Percentiles rank a stretch among this genome's conserved stretches.
phyloP scores from a whole-genome alignment of 2,888 invertebrate genomes.

The Platycheirus rosarum region DNA sequence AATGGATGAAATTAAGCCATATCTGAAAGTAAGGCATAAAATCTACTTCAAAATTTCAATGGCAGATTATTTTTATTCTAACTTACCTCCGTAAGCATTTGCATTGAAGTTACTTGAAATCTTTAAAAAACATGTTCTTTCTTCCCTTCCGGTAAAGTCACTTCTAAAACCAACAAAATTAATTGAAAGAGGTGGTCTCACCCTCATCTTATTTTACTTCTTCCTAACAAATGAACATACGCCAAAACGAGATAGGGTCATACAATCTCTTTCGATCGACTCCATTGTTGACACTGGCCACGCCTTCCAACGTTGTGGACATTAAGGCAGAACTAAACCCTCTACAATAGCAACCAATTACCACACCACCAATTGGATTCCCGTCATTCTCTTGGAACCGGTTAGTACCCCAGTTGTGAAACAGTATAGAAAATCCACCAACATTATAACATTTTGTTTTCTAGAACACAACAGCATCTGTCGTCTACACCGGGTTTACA shows the following conservation, averaged over 20 bases:
- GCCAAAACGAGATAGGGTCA: conserved; percentile 35
- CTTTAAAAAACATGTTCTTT: conserved; percentile 44
- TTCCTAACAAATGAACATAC: neutral
- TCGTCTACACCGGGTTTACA: conserved; percentile 52
- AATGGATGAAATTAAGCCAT: too few species aligned
- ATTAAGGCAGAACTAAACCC: conserved; percentile 45
- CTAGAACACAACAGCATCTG: conserved; percentile 54
- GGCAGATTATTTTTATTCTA: neutral
- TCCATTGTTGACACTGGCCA: conserved; percentile 67
- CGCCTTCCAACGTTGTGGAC: conserved; percentile 49
- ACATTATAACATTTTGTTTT: conserved; percentile 9
- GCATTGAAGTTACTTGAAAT: conserved; percentile 46
- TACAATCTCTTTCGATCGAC: conserved; percentile 56
- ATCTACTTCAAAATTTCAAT: too few species aligned
- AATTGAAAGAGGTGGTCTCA: conserved; percentile 55
- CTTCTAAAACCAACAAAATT: conserved; percentile 43
- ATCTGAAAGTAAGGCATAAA: too few species aligned
- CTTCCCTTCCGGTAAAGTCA: conserved; percentile 62
- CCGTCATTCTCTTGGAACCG: conserved; percentile 33
- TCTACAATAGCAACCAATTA: conserved; percentile 41
- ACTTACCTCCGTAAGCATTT: conserved; percentile 11
- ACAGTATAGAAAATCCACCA: conserved; percentile 21
- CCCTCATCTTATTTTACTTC: conserved; percentile 35
- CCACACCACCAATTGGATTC: conserved; percentile 55
- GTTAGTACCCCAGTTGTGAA: conserved; percentile 55